Evolutionary conservation across 2,113 vertebrate species (phyloP).

Genomic region (Hydrolagus affinis): DNA sequence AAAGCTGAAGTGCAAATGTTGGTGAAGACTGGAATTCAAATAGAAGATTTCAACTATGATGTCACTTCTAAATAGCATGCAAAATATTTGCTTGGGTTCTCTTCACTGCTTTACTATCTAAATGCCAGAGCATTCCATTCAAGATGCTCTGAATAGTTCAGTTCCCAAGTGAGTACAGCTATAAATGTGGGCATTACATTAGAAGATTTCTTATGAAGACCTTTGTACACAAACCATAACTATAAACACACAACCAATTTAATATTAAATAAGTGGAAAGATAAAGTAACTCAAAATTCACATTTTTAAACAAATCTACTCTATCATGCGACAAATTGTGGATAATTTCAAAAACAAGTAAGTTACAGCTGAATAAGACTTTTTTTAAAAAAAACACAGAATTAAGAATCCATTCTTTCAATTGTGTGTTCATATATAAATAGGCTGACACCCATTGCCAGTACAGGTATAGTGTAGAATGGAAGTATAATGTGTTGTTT

Average conservation of each 20-base stretch:
- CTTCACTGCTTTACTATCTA: neutral
- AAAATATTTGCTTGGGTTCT: neutral
- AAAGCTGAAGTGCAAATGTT: neutral
- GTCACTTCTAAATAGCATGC: neutral
- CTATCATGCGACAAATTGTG: conserved; percentile 91
- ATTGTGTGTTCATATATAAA: conserved; percentile 18
- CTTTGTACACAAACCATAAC: conserved; percentile 22
- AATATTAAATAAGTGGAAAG: conserved; percentile 99
- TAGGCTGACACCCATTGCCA: conserved; percentile 5
- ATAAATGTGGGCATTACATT: conserved; percentile 3
- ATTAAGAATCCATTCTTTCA: conserved; percentile 60
- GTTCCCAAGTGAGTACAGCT: neutral
- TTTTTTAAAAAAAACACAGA: conserved; percentile 62
- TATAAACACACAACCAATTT: conserved; percentile 39
- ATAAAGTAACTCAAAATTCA: conserved; percentile 89
- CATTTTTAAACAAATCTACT: conserved; percentile 80
- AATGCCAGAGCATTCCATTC: neutral
- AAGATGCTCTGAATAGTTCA: neutral
- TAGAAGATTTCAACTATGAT: neutral
- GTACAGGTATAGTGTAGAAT: conserved; percentile 3
- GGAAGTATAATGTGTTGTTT: neutral
- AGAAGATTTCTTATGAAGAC: conserved; percentile 14
- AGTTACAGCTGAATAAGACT: conserved; percentile 77
- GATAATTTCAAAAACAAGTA: conserved; percentile 78
- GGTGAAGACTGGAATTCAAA: neutral